phyloP scores from a whole-genome alignment of 2,888 invertebrate species.

The Pocota personata region DNA sequence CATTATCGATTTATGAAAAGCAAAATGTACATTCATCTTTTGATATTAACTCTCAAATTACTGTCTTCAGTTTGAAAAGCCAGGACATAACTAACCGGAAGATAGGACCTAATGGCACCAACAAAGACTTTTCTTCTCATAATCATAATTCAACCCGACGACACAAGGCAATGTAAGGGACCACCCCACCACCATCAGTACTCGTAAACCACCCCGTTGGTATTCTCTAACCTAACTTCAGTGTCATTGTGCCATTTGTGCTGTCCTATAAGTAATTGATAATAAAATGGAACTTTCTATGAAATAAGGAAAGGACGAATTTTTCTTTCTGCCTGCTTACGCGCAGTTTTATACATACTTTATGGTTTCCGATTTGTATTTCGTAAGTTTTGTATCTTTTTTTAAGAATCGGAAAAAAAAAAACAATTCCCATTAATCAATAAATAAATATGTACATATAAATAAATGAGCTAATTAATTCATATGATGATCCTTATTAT shows the following conservation, averaged over 20 bases:
- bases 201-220: neutral
- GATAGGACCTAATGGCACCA: slow-evolving; percentile 42
- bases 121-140: slow-evolving; percentile 39
- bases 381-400: slow-evolving; percentile 1
- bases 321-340: neutral
- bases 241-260: slow-evolving; percentile 28
- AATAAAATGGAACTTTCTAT: slow-evolving; percentile 7
- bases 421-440: slow-evolving; percentile 51
- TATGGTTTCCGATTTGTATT: slow-evolving; percentile 41
- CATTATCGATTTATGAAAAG: slow-evolving; percentile 22
- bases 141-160: slow-evolving; percentile 56
- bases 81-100: slow-evolving; percentile 43
- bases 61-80: slow-evolving; percentile 37
- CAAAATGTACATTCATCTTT: slow-evolving; percentile 44
- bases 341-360: slow-evolving; percentile 18
- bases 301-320: neutral
- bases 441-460: slow-evolving; percentile 47
- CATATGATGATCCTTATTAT: slow-evolving; percentile 53
- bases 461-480: slow-evolving; percentile 57
- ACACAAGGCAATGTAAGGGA: neutral
- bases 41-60: slow-evolving; percentile 61
- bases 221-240: neutral
- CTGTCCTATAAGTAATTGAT: slow-evolving; percentile 27
- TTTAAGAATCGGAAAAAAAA: neutral
- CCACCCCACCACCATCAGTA: neutral